Evolutionary conservation across 2,888 invertebrate species (phyloP), one percentile per base, ranked within the genome.

Genomic region (Synergus laeviventris): DNA sequence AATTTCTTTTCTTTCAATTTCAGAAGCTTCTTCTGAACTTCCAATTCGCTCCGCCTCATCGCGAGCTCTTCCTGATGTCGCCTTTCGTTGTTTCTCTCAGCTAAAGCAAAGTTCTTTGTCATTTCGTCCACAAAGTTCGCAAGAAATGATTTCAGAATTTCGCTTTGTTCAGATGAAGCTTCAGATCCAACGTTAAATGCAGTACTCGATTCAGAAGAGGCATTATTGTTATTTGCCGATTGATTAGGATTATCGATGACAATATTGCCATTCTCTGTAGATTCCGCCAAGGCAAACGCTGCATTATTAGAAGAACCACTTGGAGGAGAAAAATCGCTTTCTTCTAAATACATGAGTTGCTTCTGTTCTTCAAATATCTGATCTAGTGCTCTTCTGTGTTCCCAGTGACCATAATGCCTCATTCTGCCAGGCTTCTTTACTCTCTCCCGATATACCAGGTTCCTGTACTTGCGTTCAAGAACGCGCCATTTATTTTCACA

Each of bases 401-500:
- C 88, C 89, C 89, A 89, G 21, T 88, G 86, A 4, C 88, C 87
- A 18, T 89, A 89, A 45, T 89, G 87, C 31, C 87, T 86, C 81
- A 89, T 88, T 80, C 89, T 84, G 0, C 89, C 89, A 0, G 89
- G 89, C 36, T 88, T 90, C 73, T 89, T 89, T 14, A 87, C 31
- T 54, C 83, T 84, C 42, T 89, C 88, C 4, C 89, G 83, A n/a
- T 84, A 83, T 11, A 87, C 85, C 3, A 90, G 83, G 73, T 89
- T 89, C 76, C 89, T 89, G 77, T 89, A 89, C 59, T 89, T 89
- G 12, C 89, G 85, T 60, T 89, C 89, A 1, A 89, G 77, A 0
- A 89, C 89, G 12, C 89, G 85, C 89, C 89, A 89, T 74, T 90
- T 90, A 78, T 90, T 90, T 74, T 89, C 89, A 75, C 89, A 90